Evolutionary conservation across 2,797 vertebrate genomes (phyloP).

Genomic region (Eulemur albifrons): DNA sequence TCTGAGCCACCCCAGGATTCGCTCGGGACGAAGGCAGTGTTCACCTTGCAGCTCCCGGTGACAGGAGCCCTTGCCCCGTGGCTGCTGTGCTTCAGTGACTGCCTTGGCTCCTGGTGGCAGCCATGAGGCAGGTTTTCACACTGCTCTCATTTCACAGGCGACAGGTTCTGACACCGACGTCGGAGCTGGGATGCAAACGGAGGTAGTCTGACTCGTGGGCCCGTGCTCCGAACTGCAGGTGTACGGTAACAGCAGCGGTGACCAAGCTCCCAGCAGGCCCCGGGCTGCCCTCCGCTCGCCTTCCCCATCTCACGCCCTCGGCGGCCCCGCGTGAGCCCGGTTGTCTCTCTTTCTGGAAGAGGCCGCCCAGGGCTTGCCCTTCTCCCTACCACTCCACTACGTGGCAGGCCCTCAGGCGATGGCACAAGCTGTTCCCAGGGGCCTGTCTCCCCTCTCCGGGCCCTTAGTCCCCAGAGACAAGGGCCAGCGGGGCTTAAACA

Average conservation of each 20-base stretch:
- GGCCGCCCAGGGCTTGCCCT: background rate
- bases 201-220: background rate
- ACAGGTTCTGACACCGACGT: background rate
- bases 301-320: background rate
- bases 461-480: background rate
- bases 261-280: background rate
- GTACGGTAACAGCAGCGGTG: rapidly evolving
- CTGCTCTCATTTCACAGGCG: rapidly evolving
- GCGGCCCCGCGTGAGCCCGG: background rate
- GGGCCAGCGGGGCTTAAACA: background rate
- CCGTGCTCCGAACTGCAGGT: rapidly evolving
- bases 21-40: background rate
- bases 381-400: background rate
- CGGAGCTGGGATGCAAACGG: rapidly evolving
- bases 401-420: background rate
- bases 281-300: background rate
- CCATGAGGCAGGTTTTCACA: too few species aligned
- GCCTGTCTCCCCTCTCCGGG: background rate
- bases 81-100: background rate
- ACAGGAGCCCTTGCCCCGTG: rapidly evolving
- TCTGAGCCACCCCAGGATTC: background rate
- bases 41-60: background rate
- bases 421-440: background rate
- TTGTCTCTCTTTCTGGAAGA: too few species aligned
- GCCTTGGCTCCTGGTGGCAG: rapidly evolving